These are phyloP conservation scores for Sprattus sprattus DNA, from an alignment of 2,113 vertebrate genomes.

Conservation along the genomic window DNA sequence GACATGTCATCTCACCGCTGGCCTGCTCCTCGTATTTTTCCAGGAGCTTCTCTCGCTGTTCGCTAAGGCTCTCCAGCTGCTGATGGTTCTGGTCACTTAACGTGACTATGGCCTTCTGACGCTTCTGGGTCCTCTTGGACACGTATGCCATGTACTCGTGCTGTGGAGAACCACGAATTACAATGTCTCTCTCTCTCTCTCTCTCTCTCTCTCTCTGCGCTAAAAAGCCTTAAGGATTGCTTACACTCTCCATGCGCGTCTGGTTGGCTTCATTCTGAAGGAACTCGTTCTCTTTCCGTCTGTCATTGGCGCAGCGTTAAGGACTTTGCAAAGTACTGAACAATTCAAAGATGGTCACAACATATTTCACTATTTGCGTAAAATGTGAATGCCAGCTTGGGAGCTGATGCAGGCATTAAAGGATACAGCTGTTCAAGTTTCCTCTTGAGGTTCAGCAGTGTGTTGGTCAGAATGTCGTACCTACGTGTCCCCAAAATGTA, in stretches of 20 bases:
- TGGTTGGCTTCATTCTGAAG: constrained; percentile 47
- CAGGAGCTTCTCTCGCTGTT: constrained; percentile 42
- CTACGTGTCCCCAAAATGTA: constrained; percentile 30
- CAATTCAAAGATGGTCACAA: background rate
- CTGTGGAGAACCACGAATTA: constrained; percentile 28
- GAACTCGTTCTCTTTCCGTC: constrained; percentile 50
- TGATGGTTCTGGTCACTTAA: constrained; percentile 54
- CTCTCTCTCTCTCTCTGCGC: too few species aligned
- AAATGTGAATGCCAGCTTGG: background rate
- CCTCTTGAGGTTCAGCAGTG: constrained; percentile 47
- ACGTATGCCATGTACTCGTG: constrained; percentile 59
- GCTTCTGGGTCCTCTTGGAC: constrained; percentile 54
- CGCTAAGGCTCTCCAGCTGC: constrained; percentile 48
- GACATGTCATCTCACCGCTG: constrained; percentile 35
- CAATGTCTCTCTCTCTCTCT: background rate
- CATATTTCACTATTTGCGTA: too few species aligned
- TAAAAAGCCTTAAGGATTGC: background rate
- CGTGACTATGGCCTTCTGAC: constrained; percentile 42
- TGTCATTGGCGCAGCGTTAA: constrained; percentile 37
- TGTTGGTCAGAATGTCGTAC: constrained; percentile 46
- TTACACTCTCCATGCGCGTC: constrained; percentile 51
- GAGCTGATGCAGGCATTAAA: background rate
- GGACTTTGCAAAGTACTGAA: constrained; percentile 13
- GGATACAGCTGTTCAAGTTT: constrained; percentile 54
- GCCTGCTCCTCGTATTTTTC: constrained; percentile 41